phyloP scores from a whole-genome alignment of 2,888 invertebrate species.

The Epinotia demarniana region DNA sequence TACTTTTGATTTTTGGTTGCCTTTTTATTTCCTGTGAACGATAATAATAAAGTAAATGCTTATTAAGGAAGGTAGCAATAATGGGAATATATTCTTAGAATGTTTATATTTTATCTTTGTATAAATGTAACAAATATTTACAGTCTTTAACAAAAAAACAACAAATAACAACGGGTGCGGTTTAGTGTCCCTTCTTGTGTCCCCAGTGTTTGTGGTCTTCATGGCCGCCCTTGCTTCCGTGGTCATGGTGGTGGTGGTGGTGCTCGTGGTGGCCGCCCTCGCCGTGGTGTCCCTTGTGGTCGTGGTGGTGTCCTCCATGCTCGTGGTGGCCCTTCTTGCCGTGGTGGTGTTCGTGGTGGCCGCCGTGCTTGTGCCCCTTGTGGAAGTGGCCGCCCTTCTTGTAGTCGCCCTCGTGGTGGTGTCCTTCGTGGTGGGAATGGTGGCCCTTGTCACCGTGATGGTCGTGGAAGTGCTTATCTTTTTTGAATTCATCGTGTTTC shows the following conservation, averaged over 20 bases:
- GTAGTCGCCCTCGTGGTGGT: constrained; percentile 90
- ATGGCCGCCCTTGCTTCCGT: constrained; percentile 92
- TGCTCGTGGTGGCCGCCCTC: constrained; percentile 91
- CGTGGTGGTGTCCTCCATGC: constrained; percentile 90
- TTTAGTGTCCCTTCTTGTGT: constrained; percentile 82
- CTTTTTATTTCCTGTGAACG: too few species aligned
- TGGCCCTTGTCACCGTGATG: constrained; percentile 91
- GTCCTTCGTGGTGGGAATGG: constrained; percentile 91
- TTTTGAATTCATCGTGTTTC: constrained; percentile 92
- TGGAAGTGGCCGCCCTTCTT: constrained; percentile 93
- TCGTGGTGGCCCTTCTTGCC: constrained; percentile 91
- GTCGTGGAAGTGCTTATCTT: constrained; percentile 93
- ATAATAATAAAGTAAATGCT: not conserved
- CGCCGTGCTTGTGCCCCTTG: constrained; percentile 90
- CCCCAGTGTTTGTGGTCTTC: constrained; percentile 92
- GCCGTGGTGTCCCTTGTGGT: constrained; percentile 91
- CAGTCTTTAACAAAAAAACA: constrained; percentile 60
- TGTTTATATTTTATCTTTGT: constrained; percentile 47
- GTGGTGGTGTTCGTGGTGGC: constrained; percentile 90
- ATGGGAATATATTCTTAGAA: constrained; percentile 28
- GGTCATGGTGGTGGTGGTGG: constrained; percentile 88
- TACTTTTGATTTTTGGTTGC: not conserved
- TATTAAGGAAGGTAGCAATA: not conserved
- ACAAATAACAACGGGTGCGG: constrained; percentile 64
- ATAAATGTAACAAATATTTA: constrained; percentile 64